These are phyloP conservation scores for Forficula auricularia DNA, from an alignment of 1,140 invertebrate genomes.

Conservation along the genomic window DNA sequence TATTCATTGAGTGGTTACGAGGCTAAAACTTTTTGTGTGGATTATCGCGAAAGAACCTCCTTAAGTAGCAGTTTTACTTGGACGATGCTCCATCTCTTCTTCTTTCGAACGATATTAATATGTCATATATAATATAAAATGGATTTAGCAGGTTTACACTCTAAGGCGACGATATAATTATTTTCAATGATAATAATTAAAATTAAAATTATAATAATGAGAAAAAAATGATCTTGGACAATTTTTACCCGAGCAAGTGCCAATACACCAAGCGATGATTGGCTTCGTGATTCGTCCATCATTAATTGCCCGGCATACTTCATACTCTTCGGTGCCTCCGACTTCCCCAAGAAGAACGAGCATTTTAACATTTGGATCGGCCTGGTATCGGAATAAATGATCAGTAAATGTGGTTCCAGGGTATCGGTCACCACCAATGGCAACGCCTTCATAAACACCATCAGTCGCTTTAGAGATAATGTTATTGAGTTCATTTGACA, in stretches of 20 bases:
- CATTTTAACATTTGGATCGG: constrained; percentile 68
- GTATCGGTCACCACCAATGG: constrained; percentile 98
- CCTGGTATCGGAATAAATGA: constrained; percentile 74
- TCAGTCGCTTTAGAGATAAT: constrained; percentile 93
- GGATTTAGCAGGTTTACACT: no score
- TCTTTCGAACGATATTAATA: no score
- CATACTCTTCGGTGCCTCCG: constrained; percentile 97
- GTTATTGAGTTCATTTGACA: constrained; percentile 99
- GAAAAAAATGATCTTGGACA: background rate
- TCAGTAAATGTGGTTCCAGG: constrained; percentile 98
- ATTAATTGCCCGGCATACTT: constrained; percentile 79
- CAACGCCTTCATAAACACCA: constrained; percentile 94
- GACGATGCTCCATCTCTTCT: no score
- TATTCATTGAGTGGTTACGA: no score
- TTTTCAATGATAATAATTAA: constrained; percentile 1
- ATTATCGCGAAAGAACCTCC: no score
- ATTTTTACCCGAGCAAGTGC: constrained; percentile 54
- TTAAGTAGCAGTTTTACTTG: no score
- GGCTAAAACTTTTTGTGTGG: no score
- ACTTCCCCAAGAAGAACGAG: constrained; percentile 93
- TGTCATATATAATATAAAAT: no score
- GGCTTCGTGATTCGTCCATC: constrained; percentile 77
- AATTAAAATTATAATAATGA: background rate
- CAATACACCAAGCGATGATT: constrained; percentile 95
- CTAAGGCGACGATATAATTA: background rate